Evolutionary conservation across 1,140 invertebrate species (phyloP).

Genomic region (Zaprionus lachaisei): DNA sequence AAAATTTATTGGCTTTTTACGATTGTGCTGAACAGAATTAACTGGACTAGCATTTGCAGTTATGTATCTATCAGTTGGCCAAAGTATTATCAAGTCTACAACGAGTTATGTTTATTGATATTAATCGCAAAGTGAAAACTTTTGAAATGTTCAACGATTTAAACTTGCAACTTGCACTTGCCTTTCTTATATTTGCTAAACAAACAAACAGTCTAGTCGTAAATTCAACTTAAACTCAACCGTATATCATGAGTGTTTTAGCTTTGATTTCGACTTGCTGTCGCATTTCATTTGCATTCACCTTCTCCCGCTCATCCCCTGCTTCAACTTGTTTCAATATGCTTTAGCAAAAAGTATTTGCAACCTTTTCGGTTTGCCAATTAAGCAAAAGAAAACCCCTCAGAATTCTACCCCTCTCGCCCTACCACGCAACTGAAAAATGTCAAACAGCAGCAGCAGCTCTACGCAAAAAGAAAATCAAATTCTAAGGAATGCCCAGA

Average conservation of each 20-base stretch:
- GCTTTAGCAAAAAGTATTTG: constrained; percentile 10
- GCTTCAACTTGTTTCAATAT: too few relatives aligned
- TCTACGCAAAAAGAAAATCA: constrained; percentile 15
- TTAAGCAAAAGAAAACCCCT: not conserved
- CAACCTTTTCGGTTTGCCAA: constrained; percentile 24
- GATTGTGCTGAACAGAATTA: not conserved
- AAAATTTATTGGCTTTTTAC: not conserved
- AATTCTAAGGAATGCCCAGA: constrained; percentile 10
- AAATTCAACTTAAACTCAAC: constrained; percentile 2
- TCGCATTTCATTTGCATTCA: too few relatives aligned
- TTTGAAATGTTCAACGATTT: not conserved
- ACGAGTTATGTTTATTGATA: constrained; percentile 2
- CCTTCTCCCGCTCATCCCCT: too few relatives aligned
- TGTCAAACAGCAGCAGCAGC: not conserved
- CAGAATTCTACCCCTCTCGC: not conserved
- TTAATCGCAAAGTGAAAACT: not conserved
- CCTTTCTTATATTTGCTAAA: not conserved
- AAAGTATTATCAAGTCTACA: not conserved
- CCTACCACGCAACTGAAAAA: too few relatives aligned
- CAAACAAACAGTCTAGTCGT: not conserved
- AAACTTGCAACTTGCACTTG: not conserved
- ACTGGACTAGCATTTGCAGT: constrained; percentile 5
- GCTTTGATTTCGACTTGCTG: constrained; percentile 1
- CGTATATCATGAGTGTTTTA: not conserved
- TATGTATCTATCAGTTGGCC: not conserved